These are phyloP conservation scores for Stenchaetothrips biformis DNA, from an alignment of 2,888 invertebrate species.

Conservation along the genomic window DNA sequence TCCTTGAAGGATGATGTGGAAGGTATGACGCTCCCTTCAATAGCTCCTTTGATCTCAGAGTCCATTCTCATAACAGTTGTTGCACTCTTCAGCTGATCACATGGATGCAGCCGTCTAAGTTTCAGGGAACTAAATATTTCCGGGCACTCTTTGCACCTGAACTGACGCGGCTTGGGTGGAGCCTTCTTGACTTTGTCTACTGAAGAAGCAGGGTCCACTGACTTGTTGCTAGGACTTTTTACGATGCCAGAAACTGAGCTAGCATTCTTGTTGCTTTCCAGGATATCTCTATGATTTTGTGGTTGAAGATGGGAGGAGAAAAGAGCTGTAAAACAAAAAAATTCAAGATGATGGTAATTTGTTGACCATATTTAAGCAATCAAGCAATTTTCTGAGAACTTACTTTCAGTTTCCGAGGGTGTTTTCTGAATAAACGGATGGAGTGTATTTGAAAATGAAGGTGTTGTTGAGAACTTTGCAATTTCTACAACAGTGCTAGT, in stretches of 20 bases:
- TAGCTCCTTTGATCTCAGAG: not conserved
- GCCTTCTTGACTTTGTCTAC: not conserved
- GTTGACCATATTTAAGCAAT: not conserved
- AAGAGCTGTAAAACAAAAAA: not conserved
- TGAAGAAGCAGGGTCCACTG: not conserved
- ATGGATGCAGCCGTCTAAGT: slow-evolving; percentile 57
- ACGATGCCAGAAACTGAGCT: not conserved
- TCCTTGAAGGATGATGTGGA: not conserved
- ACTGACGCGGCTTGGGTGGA: slow-evolving; percentile 42
- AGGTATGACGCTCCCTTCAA: not conserved
- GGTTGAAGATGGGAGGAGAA: not conserved
- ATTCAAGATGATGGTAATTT: not conserved
- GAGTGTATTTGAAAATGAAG: not conserved
- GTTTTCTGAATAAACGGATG: not conserved
- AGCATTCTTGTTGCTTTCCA: not conserved
- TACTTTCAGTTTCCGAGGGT: not conserved
- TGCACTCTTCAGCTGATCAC: slow-evolving; percentile 44
- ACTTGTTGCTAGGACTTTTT: not conserved
- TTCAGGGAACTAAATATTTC: slow-evolving; percentile 56
- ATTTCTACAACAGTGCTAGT: slow-evolving; percentile 44
- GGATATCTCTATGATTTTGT: not conserved
- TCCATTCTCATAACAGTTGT: not conserved
- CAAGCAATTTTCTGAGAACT: not conserved
- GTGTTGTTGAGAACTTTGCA: not conserved
- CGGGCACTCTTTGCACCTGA: slow-evolving; percentile 57